Evolutionary conservation across 2,113 vertebrate species (phyloP).

Genomic region (Plecotus auritus): DNA sequence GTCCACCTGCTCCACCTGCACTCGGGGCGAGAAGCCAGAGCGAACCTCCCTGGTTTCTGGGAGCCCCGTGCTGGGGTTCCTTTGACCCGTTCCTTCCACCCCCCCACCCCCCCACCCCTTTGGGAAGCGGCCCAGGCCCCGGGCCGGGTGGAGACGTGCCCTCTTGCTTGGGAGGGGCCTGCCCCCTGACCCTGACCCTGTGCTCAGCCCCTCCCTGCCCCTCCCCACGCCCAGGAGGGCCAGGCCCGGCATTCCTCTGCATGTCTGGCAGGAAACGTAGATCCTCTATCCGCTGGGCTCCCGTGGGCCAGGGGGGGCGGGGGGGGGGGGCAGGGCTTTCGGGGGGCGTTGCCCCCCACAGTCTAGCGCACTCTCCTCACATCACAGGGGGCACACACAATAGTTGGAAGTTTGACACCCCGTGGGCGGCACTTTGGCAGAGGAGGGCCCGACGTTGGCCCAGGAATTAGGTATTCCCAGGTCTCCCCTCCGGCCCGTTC

Average conservation of each 20-base stretch:
- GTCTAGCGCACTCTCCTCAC: neutral
- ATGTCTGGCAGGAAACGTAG: neutral
- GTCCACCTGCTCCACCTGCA: neutral
- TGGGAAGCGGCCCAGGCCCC: neutral
- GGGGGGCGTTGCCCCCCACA: neutral
- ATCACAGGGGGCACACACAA: neutral
- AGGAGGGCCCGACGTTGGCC: neutral
- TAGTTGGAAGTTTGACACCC: neutral
- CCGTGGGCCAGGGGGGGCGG: no score
- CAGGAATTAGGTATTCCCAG: neutral
- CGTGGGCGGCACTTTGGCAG: neutral
- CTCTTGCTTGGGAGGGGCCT: neutral
- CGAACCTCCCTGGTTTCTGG: no score
- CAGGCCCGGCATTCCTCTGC: neutral
- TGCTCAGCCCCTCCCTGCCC: neutral
- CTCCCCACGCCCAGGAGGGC: no score
- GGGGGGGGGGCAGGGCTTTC: no score
- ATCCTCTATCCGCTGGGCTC: no score
- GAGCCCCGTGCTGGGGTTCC: no score
- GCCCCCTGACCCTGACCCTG: neutral
- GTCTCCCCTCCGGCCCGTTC: neutral
- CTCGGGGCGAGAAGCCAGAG: neutral
- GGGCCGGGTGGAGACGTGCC: neutral
- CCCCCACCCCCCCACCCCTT: fast-evolving
- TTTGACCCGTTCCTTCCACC: neutral